Conservation (phyloP, 2,888 invertebrate genomes). For the Conus canariensis region DNA sequence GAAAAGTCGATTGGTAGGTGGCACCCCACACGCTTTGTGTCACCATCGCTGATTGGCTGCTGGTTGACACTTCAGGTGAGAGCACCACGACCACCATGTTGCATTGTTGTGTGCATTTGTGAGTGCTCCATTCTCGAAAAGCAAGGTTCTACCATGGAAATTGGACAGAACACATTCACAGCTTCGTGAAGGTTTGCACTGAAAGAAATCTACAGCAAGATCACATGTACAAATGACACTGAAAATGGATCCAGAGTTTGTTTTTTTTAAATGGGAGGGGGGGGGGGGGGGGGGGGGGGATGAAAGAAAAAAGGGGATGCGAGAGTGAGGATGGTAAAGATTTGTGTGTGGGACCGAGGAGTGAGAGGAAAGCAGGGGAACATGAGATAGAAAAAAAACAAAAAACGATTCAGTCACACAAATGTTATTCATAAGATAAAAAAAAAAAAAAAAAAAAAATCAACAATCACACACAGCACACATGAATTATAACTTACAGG, state of each 20-base stretch:
- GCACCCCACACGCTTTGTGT: slow-evolving; percentile 21
- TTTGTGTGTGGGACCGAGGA: not conserved
- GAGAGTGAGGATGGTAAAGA: not conserved
- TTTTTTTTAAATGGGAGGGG: not conserved
- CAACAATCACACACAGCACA: slow-evolving; percentile 14
- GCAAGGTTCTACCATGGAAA: slow-evolving; percentile 5
- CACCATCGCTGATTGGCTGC: slow-evolving; percentile 22
- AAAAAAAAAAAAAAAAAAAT: not conserved
- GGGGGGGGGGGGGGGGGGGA: not conserved
- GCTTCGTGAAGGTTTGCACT: slow-evolving; percentile 27
- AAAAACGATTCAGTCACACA: not conserved
- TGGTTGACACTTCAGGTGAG: slow-evolving; percentile 7
- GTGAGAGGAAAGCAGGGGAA: not conserved
- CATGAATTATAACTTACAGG: slow-evolving; percentile 23
- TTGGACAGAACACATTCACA: not conserved
- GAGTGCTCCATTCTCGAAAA: slow-evolving; percentile 35
- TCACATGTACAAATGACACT: not conserved
- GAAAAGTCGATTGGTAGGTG: slow-evolving; percentile 19
- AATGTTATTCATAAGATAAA: not conserved
- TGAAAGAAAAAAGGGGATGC: not conserved
- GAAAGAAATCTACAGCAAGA: not conserved
- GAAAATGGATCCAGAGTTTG: too few species aligned
- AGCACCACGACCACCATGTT: slow-evolving; percentile 26
- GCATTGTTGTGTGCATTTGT: slow-evolving; percentile 49
- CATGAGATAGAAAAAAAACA: not conserved